Percentiles rank a stretch among this genome's conserved stretches.
Evolutionary conservation across 2,888 invertebrate species (phyloP).

Genomic region (Phoronis australis): DNA sequence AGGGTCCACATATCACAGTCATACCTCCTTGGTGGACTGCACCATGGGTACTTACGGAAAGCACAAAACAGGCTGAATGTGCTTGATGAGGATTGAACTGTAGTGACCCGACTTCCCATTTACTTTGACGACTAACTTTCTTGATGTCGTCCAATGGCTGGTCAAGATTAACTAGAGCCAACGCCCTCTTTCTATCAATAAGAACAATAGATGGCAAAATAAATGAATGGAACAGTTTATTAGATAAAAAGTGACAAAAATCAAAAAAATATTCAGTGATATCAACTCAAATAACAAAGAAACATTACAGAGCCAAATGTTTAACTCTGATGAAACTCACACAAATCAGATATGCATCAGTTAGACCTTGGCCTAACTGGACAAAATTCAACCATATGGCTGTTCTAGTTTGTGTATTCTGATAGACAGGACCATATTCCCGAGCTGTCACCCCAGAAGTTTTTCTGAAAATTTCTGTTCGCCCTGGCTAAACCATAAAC

Average conservation of each 20-base stretch:
- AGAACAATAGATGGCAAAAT: neutral
- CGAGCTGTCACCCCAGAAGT: too few species aligned
- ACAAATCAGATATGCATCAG: too few species aligned
- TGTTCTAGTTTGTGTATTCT: too few species aligned
- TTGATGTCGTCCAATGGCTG: conserved; percentile 58
- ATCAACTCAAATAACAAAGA: neutral
- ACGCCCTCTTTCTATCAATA: conserved; percentile 63
- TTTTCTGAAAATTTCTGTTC: too few species aligned
- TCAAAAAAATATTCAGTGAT: neutral
- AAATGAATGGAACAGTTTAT: neutral
- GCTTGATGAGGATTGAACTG: conserved; percentile 83
- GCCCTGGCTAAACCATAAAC: too few species aligned
- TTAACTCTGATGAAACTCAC: neutral
- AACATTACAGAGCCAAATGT: neutral
- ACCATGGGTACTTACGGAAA: conserved; percentile 65
- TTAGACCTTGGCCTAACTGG: too few species aligned
- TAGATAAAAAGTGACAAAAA: neutral
- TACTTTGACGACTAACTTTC: conserved; percentile 65
- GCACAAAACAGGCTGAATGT: conserved; percentile 73
- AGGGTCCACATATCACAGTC: too few species aligned
- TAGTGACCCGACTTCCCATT: conserved; percentile 87
- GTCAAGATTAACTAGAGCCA: conserved; percentile 75
- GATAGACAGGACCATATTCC: too few species aligned
- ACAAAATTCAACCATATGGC: too few species aligned
- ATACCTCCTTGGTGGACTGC: too few species aligned